phyloP scores from a whole-genome alignment of 2,888 invertebrate genomes.

The Lymantria monacha region DNA sequence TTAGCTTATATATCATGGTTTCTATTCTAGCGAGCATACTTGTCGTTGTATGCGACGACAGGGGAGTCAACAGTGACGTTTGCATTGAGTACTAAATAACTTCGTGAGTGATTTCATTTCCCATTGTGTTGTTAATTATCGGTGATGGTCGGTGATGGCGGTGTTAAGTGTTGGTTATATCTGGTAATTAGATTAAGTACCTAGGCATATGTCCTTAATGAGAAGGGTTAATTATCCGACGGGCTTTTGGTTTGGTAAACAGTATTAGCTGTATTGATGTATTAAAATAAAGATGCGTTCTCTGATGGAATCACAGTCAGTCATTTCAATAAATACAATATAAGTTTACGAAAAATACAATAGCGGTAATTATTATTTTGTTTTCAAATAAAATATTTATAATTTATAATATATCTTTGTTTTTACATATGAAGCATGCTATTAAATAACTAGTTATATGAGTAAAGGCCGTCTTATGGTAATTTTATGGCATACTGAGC shows the following conservation, averaged over 20 bases:
- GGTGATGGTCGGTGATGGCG: constrained; percentile 65
- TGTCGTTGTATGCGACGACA: constrained; percentile 53
- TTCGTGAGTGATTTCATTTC: constrained; percentile 72
- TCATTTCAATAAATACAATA: no score
- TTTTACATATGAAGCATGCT: no score
- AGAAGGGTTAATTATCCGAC: not conserved
- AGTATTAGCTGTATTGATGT: not conserved
- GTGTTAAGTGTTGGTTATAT: constrained; percentile 22
- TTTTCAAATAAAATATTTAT: no score
- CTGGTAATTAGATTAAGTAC: constrained; percentile 24
- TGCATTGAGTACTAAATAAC: constrained; percentile 48
- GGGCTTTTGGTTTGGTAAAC: not conserved
- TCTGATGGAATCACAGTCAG: no score
- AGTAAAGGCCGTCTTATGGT: no score
- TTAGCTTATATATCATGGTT: constrained; percentile 58
- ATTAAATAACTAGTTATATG: no score
- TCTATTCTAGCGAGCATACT: constrained; percentile 66
- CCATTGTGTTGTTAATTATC: constrained; percentile 71
- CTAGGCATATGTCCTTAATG: not conserved
- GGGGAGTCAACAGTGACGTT: constrained; percentile 42
- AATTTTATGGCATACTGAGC: no score
- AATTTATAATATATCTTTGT: no score
- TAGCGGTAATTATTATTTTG: no score
- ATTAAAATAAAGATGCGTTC: no score
- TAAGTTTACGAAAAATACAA: no score